A percentile compares a stretch with the other conserved stretches of the same genome.
Evolutionary conservation across 2,797 vertebrate species (phyloP).

Genomic region (Rhabdomys pumilio): DNA sequence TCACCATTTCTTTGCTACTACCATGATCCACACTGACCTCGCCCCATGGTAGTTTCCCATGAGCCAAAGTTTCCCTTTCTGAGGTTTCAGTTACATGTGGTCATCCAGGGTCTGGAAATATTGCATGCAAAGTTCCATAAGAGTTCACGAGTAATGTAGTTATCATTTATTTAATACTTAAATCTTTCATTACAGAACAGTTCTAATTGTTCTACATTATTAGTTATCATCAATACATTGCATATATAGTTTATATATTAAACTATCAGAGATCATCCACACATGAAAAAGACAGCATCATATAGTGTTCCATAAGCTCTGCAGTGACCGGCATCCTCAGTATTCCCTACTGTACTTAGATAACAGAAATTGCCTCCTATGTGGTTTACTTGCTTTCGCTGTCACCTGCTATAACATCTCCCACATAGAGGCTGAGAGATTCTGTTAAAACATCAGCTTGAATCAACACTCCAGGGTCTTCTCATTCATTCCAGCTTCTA

Average conservation of each 20-base stretch:
- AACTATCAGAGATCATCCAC: too few species aligned
- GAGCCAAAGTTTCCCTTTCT: background rate
- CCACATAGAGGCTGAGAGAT: background rate
- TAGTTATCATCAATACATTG: background rate
- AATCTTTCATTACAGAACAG: background rate
- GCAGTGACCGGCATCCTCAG: background rate
- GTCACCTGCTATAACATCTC: background rate
- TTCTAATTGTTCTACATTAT: background rate
- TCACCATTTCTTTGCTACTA: background rate
- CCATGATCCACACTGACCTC: background rate
- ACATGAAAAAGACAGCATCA: background rate
- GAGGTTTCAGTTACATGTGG: background rate
- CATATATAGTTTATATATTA: background rate
- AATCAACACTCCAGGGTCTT: background rate
- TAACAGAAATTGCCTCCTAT: background rate
- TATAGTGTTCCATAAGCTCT: background rate
- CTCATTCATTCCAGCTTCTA: background rate
- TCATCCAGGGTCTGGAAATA: background rate
- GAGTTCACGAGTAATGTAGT: background rate
- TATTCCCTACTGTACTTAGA: too few species aligned
- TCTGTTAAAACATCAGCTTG: background rate
- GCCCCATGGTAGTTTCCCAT: background rate
- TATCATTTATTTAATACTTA: background rate
- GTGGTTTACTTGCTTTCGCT: background rate
- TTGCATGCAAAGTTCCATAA: background rate